Evolutionary conservation across 1,140 invertebrate genomes (phyloP), one percentile per base, ranked within the genome.

Genomic region (Plodia interpunctella): DNA sequence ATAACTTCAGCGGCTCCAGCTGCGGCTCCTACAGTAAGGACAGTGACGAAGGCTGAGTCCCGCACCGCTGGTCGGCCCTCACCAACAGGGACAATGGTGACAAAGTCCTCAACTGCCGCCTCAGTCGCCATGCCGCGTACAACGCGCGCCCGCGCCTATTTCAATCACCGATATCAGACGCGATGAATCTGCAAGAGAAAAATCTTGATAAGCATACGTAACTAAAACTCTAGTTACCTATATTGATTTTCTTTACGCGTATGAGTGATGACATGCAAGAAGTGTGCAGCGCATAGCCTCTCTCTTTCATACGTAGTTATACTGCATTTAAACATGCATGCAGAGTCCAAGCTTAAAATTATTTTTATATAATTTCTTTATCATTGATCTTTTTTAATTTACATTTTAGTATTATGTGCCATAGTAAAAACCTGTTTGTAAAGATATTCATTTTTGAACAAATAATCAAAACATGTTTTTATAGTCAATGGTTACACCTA

Each of bases 1-100:
- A 94, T 90, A 15, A 97, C 93, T 83, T 95, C 93, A 65, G 95
- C 94, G 13, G 91, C 91, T 13, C 91, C 88, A 28, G 83, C 82
- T 53, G 73, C 78, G 10, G 76, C 81, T 50, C 88, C 80, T 32
- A 91, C 83, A 21, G 83, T 88, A 0, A 91, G 76, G 15, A 91
- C 88, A 17, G 90, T 91, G n/a, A 91, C 87, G 65, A 90, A 91
- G 17, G 78, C 72, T 17, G 83, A 75, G 53, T 90, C 88, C 49
- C 66, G 65, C 13, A 66, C 62, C 55, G 67, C 68, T 63, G 74
- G 78, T 49, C 77, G 80, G 61, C 72, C 81, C 64, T 87, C 87
- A 62, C 90, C 90, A 61, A 91, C 90, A 65, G 90, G 86, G 57
- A 91, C 90, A 66, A 91, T 91, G 56, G 90, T 91, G 63, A 91